Base-by-base conservation (phyloP, 1,140 invertebrate genomes). In the Helicoverpa zea region DNA sequence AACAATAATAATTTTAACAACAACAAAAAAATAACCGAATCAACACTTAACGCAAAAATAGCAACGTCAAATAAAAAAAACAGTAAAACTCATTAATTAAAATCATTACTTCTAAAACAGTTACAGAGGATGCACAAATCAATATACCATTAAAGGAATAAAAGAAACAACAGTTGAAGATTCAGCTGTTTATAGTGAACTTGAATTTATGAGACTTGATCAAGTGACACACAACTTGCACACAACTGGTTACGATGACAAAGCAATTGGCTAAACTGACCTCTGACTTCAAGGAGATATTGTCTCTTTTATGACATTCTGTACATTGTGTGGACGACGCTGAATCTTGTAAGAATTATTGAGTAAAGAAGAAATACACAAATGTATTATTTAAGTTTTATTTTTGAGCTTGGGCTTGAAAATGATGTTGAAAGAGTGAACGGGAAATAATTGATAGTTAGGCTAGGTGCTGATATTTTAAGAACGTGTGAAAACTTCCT, bases 191-290 rank as follows among this genome's bases (percentile, higher is more conserved):
- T 12, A 12, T 59, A 23, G 18, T 59, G 13, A 30, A 59, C 18
- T 23, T 59, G 18, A 23, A 59, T 29, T 59, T 59, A 59, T 59
- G 23, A 59, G 18, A 59, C 58, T 30, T 59, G 58, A 59, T 0
- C 58, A 59, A 59, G 23, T 59, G 58, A 59, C 18, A 29, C 23
- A 59, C 58, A 59, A 59, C 58, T 59, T 59, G 23, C 23, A 10
- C 23, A 59, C 11, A 59, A 56, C 70, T 18, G 70, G 54, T 73
- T 56, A 35, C 23, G 11, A 56, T 73, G 23, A 30, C 70, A 56
- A 73, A 56, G 70, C 18, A 29, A 47, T 70, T 51, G n/a, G 30
- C 54, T 30, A 5, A 13, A 30, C 35, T 35, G 35, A 59, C 58
- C 58, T 59, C 3, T 30, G 58, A 59, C 58, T 13, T 35, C 3